Evolutionary conservation across 2,113 vertebrate genomes (phyloP).

Genomic region (Clarias gariepinus): DNA sequence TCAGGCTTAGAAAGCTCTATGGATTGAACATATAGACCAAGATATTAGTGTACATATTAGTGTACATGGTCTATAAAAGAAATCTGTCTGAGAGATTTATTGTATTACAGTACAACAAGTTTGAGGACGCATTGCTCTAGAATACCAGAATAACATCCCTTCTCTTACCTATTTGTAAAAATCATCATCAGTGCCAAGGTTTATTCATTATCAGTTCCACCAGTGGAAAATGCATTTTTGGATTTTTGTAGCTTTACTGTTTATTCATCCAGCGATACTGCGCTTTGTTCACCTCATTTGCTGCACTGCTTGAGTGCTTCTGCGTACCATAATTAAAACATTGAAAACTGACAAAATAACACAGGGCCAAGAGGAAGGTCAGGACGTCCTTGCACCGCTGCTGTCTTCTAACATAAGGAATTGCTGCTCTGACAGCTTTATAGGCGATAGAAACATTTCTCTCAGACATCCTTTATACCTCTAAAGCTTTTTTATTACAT

Average conservation of each 20-base stretch:
- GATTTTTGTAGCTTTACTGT: not conserved
- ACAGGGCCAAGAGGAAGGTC: not conserved
- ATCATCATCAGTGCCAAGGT: not conserved
- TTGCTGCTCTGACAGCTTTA: not conserved
- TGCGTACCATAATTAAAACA: slow-evolving; percentile 5
- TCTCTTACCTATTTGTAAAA: not conserved
- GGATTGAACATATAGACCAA: not conserved
- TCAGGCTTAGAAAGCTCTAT: not conserved
- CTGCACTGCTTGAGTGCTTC: slow-evolving; percentile 16
- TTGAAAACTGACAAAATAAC: slow-evolving; percentile 5
- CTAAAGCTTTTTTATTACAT: not conserved
- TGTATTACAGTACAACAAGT: not conserved
- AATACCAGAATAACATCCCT: not conserved
- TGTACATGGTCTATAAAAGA: not conserved
- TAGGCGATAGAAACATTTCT: not conserved
- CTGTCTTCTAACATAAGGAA: not conserved
- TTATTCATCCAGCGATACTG: not conserved
- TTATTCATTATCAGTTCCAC: not conserved
- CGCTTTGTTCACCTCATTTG: slow-evolving; percentile 7
- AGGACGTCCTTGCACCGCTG: not conserved
- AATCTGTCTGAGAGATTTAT: not conserved
- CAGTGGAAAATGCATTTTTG: not conserved
- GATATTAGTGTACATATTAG: not conserved
- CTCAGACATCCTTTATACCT: not conserved
- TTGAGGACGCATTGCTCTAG: not conserved